Evolutionary conservation across 1,140 invertebrate genomes (phyloP), one percentile per base, ranked within the genome.

Genomic region (Tetramorium parvispinum): DNA sequence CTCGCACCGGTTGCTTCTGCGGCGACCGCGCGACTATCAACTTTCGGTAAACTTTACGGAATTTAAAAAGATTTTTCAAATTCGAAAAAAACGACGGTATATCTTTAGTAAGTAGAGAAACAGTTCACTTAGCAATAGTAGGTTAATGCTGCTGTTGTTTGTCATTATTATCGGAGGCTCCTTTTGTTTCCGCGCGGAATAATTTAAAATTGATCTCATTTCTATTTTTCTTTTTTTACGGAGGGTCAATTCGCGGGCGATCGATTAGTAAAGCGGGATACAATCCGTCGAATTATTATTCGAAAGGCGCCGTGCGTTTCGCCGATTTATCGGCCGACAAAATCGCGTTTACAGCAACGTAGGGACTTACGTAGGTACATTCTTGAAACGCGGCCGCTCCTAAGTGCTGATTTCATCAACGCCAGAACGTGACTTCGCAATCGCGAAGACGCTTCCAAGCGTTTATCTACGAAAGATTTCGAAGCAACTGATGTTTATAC

Each of bases 321-420:
- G 51, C 24, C 11, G 53, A 46, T 82, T 82, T 73, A 82, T 82
- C 79, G 40, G 40, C 13, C 21, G 24, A 46, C 55, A 40, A 82
- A 59, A 49, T 82, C 66, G 37, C 79, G 21, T 68, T 68, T 21
- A n/a, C 53, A 7, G 3, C 55, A 21, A 57, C 24, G 24, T 63
- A 21, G 11, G 21, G 37, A 43, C 32, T 32, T 32, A 32, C 2
- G 27, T 32, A 32, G 27, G 27, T 32, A 71, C 32, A 27, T 27
- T 82, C 63, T 57, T 21, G 79, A 82, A 73, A 32, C 37, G 79
- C 66, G 66, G 53, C 53, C 66, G 37, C 53, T 27, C 40, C 73
- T 59, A 59, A 82, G 53, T 59, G 40, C 68, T 82, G 79, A 82
- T 82, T 82, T 82, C 79, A 73, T 73, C 79, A 73, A 82, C 53